Conservation (phyloP, 2,797 vertebrate species). For the Tokudaia tokunoshimensis region DNA sequence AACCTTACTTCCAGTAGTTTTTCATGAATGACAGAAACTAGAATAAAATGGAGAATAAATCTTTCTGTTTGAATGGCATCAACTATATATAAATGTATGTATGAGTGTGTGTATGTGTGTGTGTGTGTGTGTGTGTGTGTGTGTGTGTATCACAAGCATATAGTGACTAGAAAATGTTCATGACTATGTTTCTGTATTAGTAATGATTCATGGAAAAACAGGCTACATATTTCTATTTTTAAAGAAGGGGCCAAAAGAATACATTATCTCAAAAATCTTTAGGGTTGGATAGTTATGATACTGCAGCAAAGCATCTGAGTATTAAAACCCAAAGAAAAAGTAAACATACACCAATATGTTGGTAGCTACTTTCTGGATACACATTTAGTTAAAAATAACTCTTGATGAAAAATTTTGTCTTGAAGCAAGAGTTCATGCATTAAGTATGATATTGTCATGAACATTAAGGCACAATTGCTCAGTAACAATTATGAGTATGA, state of each 20-base stretch:
- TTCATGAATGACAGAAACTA: background rate
- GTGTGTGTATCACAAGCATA: background rate
- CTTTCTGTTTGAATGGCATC: background rate
- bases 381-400: background rate
- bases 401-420: background rate
- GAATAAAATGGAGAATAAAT: background rate
- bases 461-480: background rate
- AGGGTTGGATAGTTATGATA: background rate
- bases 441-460: background rate
- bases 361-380: background rate
- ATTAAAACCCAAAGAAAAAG: background rate
- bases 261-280: background rate
- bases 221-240: background rate
- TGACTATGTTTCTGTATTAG: background rate
- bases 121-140: no score
- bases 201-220: background rate
- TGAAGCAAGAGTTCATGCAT: background rate
- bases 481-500: background rate
- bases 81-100: background rate
- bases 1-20: background rate
- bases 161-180: background rate
- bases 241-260: background rate
- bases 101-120: background rate
- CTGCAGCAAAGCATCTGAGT: background rate
- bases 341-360: background rate